Evolutionary conservation across 2,113 vertebrate genomes (phyloP), one percentile per base, ranked within the genome.

Genomic region (Urocolius indicus): DNA sequence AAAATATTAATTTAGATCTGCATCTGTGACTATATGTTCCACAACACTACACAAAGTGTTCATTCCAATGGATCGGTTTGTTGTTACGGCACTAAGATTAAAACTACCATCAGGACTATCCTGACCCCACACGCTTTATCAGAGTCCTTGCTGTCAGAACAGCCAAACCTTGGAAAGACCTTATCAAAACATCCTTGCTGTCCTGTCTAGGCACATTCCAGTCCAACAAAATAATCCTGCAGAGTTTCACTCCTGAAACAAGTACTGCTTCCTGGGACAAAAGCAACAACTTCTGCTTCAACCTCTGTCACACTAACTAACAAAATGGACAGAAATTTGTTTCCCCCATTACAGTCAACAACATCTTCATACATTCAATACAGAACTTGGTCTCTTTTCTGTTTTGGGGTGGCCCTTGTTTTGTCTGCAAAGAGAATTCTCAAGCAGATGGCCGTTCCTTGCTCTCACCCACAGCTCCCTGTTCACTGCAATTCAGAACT

Each of bases 111-210:
- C 61, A 61, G 32, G 57, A 87, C 57, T 38, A 57, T 6, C 74
- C 0, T 72, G 79, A 88, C 89, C 83, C 90, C 14, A 74, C 21
- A 24, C 9, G 5, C 52, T 59, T 90, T 90, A 92, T 86, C 89
- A 89, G 75, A 90, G 76, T 92, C 83, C 77, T 89, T 89, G 38
- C 11, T 57, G 57, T 78, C 45, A 57, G 61, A 91, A 90, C 61
- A 93, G 34, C 52, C 76, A 61, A 96, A 7, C 86, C 91, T 89
- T 95, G 95, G 88, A 77, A 67, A 84, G 79, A 80, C 68, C 9
- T 55, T 88, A 86, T 92, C 68, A 59, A 90, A 92, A 77, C 30
- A 86, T 86, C 68, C 76, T 89, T 87, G 55, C 48, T 94, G 68
- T 59, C 43, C 55, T 75, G 73, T n/a, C 80, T 72, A 71, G 21